Evolutionary conservation across 92 coral and sea anemone species (phyloP).

Genomic region (Umimayanthus kanabou): DNA sequence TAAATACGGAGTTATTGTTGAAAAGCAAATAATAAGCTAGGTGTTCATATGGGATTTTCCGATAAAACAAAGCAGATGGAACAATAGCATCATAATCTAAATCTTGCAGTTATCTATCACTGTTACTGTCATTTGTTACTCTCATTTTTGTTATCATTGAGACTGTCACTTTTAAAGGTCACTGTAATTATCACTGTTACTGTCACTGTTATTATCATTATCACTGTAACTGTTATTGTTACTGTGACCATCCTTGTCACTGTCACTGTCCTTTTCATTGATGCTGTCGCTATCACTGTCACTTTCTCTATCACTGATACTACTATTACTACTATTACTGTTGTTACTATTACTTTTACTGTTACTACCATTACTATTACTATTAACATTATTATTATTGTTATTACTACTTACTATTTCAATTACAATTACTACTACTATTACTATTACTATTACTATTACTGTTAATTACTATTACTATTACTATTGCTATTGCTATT

Average conservation of each 20-base stretch:
- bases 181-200: no score
- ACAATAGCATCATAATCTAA: no score
- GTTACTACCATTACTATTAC: not conserved
- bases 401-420: not conserved
- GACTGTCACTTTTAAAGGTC: no score
- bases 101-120: no score
- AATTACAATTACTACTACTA: not conserved
- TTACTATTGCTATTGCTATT: not conserved
- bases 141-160: no score
- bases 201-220: no score
- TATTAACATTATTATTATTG: not conserved
- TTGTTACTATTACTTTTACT: not conserved
- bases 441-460: not conserved
- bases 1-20: no score
- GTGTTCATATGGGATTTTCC: no score
- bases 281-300: not conserved
- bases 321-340: not conserved
- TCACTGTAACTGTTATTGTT: no score
- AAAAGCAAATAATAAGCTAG: no score
- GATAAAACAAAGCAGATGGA: no score
- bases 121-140: no score
- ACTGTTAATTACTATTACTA: not conserved
- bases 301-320: not conserved
- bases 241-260: not conserved
- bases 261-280: not conserved